Conservation (phyloP, 2,113 vertebrate genomes). For the Azemiops feae region DNA sequence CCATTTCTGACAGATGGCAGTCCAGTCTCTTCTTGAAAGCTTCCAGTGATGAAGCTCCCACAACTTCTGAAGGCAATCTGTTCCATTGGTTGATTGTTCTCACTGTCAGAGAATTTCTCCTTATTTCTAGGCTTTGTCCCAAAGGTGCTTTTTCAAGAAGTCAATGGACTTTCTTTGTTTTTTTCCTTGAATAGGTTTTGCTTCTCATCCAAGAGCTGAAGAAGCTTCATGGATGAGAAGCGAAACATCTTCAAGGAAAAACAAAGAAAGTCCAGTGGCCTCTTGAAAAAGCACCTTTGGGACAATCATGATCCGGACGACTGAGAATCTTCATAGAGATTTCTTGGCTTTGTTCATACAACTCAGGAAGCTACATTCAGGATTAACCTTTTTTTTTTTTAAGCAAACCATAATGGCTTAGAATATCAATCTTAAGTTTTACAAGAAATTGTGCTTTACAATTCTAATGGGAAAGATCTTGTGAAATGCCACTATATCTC, state of each 20-base stretch:
- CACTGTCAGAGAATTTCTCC: no score
- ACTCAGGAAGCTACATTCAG: neutral
- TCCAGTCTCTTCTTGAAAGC: no score
- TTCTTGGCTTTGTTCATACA: neutral
- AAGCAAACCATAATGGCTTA: neutral
- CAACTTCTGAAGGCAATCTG: no score
- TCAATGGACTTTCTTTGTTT: neutral
- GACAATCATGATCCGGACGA: neutral
- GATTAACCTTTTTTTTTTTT: neutral
- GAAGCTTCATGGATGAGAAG: no score
- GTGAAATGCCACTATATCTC: neutral
- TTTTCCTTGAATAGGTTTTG: neutral
- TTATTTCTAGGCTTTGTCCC: neutral
- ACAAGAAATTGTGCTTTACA: neutral
- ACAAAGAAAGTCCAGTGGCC: neutral
- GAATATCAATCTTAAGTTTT: neutral
- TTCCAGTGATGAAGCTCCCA: no score
- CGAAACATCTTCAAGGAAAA: neutral
- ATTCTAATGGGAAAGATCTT: neutral
- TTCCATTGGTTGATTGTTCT: no score
- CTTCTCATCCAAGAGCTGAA: neutral
- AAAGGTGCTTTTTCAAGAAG: neutral
- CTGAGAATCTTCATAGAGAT: neutral
- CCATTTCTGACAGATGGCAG: no score
- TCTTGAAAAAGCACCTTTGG: neutral